Conservation (phyloP, 2,888 invertebrate species). For the Oxystoma pomonae region DNA sequence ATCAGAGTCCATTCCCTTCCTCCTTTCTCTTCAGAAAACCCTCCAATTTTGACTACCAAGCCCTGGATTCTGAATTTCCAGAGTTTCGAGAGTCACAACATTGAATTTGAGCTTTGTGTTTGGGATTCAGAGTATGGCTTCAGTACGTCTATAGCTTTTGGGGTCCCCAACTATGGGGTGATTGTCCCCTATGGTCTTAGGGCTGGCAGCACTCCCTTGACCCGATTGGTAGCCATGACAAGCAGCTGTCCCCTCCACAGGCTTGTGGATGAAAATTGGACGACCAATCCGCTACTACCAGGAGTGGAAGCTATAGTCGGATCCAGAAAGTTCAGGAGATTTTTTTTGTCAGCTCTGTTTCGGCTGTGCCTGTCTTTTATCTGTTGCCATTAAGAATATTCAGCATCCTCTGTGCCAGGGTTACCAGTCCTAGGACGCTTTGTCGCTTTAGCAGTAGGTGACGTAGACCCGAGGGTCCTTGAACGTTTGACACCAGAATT, state of each 20-base stretch:
- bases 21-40: neutral
- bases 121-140: neutral
- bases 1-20: neutral
- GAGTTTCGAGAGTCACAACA: neutral
- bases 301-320: neutral
- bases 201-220: neutral
- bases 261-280: neutral
- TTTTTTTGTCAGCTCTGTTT: neutral
- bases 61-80: neutral
- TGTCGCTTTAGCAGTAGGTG: too few relatives aligned
- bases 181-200: neutral
- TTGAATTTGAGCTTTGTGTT: neutral
- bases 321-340: neutral
- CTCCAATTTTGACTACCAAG: neutral
- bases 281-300: neutral
- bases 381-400: too few relatives aligned
- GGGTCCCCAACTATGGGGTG: too few relatives aligned
- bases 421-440: neutral
- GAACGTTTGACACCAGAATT: too few relatives aligned
- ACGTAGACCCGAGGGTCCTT: too few relatives aligned
- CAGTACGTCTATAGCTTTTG: neutral
- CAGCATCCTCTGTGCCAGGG: neutral
- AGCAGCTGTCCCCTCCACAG: neutral
- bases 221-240: neutral
- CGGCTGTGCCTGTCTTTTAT: neutral